Percentiles rank a stretch among this genome's conserved stretches.
phyloP scores from a whole-genome alignment of 2,797 vertebrate genomes.

The Pseudopleuronectes americanus region DNA sequence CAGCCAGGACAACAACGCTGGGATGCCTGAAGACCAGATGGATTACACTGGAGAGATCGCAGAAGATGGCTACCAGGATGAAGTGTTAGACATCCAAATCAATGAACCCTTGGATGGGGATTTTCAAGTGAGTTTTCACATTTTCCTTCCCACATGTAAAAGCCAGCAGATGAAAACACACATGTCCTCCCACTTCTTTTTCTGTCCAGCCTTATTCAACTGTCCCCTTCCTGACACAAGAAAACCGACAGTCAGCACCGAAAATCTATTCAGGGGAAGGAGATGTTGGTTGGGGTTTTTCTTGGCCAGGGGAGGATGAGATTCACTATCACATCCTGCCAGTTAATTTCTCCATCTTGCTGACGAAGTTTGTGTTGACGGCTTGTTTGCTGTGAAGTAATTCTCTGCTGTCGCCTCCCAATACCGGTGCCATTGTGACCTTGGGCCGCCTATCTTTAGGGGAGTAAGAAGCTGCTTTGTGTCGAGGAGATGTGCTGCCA shows the following conservation, averaged over 20 bases:
- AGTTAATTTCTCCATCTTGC: constrained; percentile 92
- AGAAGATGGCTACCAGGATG: constrained; percentile 88
- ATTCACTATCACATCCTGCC: constrained; percentile 93
- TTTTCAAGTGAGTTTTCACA: constrained; percentile 90
- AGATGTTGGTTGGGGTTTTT: constrained; percentile 74
- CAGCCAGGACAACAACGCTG: constrained; percentile 79
- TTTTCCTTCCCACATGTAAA: constrained; percentile 47
- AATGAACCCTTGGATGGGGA: constrained; percentile 93
- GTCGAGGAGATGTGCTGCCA: constrained; percentile 88
- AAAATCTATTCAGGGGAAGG: constrained; percentile 88
- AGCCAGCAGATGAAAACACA: background rate
- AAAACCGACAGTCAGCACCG: constrained; percentile 62
- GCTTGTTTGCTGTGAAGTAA: constrained; percentile 93
- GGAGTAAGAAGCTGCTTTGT: constrained; percentile 92
- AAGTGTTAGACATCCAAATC: constrained; percentile 97
- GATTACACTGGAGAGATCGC: constrained; percentile 87
- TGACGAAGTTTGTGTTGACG: constrained; percentile 98
- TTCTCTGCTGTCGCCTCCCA: constrained; percentile 88
- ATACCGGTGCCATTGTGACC: constrained; percentile 90
- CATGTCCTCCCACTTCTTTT: constrained; percentile 36
- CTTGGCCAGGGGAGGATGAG: constrained; percentile 62
- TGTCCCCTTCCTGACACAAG: no score
- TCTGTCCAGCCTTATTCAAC: constrained; percentile 74
- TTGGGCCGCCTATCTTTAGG: constrained; percentile 90
- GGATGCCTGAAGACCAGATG: constrained; percentile 86